Conservation (phyloP, 2,888 invertebrate species). For the Neoascia interrupta region DNA sequence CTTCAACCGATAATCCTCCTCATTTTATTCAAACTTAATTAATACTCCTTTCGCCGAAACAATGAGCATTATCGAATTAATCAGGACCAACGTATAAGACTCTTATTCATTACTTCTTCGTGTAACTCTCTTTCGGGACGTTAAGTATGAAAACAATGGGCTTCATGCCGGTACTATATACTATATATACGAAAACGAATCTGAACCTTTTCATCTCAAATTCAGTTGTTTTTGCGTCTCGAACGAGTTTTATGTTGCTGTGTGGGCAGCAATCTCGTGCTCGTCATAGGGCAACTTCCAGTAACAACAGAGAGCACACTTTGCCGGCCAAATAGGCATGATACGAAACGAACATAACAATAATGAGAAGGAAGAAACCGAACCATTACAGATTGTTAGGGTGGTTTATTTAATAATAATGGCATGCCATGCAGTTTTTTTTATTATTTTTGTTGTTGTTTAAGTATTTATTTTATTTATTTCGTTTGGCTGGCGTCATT, state of each 20-base stretch:
- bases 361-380: constrained; percentile 34
- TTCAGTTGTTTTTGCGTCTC: constrained; percentile 11
- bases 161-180: too few relatives aligned
- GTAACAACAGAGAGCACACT: constrained; percentile 21
- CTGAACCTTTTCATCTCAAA: constrained; percentile 58
- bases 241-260: constrained; percentile 40
- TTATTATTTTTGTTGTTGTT: constrained; percentile 21
- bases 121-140: constrained; percentile 24
- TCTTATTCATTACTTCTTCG: constrained; percentile 46
- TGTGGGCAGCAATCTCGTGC: constrained; percentile 52
- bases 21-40: constrained; percentile 40
- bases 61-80: constrained; percentile 66
- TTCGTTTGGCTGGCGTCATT: constrained; percentile 40
- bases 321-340: constrained; percentile 44
- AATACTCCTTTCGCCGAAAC: constrained; percentile 51
- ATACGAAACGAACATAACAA: constrained; percentile 63
- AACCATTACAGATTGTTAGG: constrained; percentile 62
- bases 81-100: constrained; percentile 51
- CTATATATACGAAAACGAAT: constrained; percentile 42
- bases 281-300: constrained; percentile 16
- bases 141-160: constrained; percentile 55
- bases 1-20: constrained; percentile 23
- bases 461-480: constrained; percentile 21
- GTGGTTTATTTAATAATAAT: constrained; percentile 66
- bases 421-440: constrained; percentile 53